Percentiles rank a stretch among this genome's conserved stretches.
Conservation (phyloP, 2,113 vertebrate species). For the Hippoglossus stenolepis region DNA sequence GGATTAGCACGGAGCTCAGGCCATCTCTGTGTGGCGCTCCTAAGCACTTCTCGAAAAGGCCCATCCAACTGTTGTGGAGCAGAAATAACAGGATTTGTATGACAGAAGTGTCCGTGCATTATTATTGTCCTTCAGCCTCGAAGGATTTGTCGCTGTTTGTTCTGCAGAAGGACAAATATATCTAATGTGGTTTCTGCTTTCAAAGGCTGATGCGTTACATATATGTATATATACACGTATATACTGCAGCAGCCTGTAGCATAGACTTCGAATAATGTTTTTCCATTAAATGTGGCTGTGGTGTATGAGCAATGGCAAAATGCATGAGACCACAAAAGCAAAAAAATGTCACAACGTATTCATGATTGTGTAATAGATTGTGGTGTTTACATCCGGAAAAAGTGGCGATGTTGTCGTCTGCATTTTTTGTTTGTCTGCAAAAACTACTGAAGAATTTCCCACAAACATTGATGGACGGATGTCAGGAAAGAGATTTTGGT, state of each 20-base stretch:
- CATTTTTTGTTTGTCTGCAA: too few relatives aligned
- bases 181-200: background rate
- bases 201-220: background rate
- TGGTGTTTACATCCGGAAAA: too few relatives aligned
- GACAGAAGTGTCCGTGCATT: conserved; percentile 24
- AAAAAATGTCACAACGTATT: too few relatives aligned
- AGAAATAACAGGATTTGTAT: conserved; percentile 69
- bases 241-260: background rate
- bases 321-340: background rate
- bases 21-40: conserved; percentile 44
- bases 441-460: too few relatives aligned
- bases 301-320: background rate
- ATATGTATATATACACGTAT: background rate
- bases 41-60: conserved; percentile 36
- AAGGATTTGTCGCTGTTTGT: conserved; percentile 26
- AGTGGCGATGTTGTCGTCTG: too few relatives aligned
- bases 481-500: too few relatives aligned
- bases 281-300: too few relatives aligned
- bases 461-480: too few relatives aligned
- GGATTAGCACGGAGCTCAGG: conserved; percentile 44
- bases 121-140: conserved; percentile 30
- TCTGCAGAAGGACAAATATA: conserved; percentile 25
- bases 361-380: too few relatives aligned
- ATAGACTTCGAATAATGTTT: too few relatives aligned
- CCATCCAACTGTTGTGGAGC: conserved; percentile 51